phyloP scores from a whole-genome alignment of 2,113 vertebrate genomes.

The Epinephelus fuscoguttatus region DNA sequence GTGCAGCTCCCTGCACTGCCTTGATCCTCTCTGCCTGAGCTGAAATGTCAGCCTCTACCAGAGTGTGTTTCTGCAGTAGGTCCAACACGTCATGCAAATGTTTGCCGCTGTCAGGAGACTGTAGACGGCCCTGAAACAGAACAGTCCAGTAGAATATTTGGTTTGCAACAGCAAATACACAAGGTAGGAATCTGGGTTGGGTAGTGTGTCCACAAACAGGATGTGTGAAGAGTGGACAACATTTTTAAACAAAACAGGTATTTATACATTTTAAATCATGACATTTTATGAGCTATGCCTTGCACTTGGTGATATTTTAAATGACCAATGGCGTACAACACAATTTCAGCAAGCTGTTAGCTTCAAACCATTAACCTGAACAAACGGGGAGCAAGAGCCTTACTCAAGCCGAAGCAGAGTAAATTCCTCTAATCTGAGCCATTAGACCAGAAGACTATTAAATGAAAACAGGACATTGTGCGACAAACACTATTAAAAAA shows the following conservation, averaged over 20 bases:
- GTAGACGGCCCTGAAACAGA: conserved; percentile 87
- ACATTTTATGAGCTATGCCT: background rate
- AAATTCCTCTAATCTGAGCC: background rate
- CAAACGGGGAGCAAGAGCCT: conserved; percentile 4
- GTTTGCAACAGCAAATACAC: background rate
- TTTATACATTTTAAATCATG: background rate
- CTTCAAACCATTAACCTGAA: conserved; percentile 19
- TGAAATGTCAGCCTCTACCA: conserved; percentile 93
- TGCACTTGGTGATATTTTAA: background rate
- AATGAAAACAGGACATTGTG: conserved; percentile 4
- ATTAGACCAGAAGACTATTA: background rate
- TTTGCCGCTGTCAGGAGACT: conserved; percentile 93
- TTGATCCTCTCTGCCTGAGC: conserved; percentile 92
- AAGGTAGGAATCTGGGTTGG: background rate
- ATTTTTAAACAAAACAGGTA: background rate
- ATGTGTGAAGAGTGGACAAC: background rate
- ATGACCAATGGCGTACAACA: background rate
- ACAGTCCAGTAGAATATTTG: conserved; percentile 6
- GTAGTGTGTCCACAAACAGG: background rate
- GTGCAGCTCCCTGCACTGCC: conserved; percentile 85
- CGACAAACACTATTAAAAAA: background rate
- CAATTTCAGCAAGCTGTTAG: background rate
- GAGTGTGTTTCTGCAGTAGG: conserved; percentile 92
- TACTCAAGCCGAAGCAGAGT: conserved; percentile 1
- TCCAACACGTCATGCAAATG: conserved; percentile 94